Conservation (phyloP, 2,888 invertebrate genomes). For the Diarsia rubi region DNA sequence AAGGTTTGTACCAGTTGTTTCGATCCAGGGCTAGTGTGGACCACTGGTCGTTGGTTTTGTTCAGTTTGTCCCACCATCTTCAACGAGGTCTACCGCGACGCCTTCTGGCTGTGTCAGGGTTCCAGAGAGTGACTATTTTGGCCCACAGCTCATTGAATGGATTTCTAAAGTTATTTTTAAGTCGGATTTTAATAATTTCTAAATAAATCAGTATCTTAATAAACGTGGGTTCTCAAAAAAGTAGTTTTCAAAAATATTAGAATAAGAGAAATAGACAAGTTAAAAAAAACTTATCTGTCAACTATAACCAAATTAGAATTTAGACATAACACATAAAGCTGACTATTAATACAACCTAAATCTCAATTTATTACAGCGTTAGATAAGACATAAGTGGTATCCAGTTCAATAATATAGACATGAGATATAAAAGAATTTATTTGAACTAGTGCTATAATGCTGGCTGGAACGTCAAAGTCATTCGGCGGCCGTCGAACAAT, state of each 20-base stretch:
- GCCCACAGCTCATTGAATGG: no score
- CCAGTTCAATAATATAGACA: constrained; percentile 73
- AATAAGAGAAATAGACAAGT: constrained; percentile 14
- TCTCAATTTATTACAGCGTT: constrained; percentile 56
- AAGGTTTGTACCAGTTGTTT: no score
- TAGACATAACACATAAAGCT: constrained; percentile 23
- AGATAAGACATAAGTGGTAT: constrained; percentile 66
- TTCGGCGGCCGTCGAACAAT: constrained; percentile 78
- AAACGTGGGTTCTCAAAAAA: not conserved
- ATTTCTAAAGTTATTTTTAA: no score
- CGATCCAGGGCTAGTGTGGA: no score
- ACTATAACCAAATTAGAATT: constrained; percentile 43
- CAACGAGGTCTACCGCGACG: no score
- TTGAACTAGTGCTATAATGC: constrained; percentile 58
- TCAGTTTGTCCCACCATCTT: no score
- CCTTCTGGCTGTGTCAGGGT: no score
- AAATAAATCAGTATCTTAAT: not conserved
- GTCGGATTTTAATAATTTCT: not conserved
- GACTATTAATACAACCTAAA: constrained; percentile 60
- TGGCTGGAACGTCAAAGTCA: constrained; percentile 77
- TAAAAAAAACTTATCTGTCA: constrained; percentile 12
- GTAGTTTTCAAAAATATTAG: constrained; percentile 19
- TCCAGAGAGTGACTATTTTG: no score
- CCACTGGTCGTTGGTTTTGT: no score
- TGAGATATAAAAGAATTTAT: constrained; percentile 72